phyloP scores from a whole-genome alignment of 37 sponge, comb jelly and placozoan species.

The Geodia barretti region DNA sequence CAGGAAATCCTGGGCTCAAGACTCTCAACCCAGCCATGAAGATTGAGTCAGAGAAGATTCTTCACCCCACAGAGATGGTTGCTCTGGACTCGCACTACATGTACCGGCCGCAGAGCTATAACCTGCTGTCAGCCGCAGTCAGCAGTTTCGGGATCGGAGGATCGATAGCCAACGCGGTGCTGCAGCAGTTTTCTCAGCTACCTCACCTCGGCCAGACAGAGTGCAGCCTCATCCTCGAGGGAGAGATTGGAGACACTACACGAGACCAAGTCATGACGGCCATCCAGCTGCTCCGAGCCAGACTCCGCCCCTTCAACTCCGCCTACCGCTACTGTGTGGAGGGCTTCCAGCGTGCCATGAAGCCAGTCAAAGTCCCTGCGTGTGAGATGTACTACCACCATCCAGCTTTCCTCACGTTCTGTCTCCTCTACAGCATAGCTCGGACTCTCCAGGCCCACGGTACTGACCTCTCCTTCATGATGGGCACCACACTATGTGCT shows the following conservation, averaged over 20 bases:
- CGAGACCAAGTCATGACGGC: not conserved
- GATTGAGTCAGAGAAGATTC: not conserved
- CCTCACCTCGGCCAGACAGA: constrained; percentile 26
- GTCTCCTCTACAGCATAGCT: constrained; percentile 6
- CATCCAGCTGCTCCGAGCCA: not conserved
- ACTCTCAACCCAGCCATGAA: not conserved
- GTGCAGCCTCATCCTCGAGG: constrained; percentile 17
- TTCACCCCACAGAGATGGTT: constrained; percentile 3
- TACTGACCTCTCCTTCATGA: constrained; percentile 2
- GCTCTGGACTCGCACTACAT: not conserved
- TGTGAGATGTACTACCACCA: not conserved
- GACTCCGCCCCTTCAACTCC: not conserved
- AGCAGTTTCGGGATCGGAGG: constrained; percentile 50
- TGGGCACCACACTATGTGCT: constrained; percentile 4
- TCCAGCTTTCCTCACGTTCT: constrained; percentile 21
- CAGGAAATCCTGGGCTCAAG: constrained; percentile 13
- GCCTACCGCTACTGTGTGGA: constrained; percentile 1
- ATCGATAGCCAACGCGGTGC: constrained; percentile 22
- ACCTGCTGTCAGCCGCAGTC: constrained; percentile 25
- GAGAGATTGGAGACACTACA: not conserved
- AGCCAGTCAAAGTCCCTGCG: not conserved
- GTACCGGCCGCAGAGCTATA: not conserved
- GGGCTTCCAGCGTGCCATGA: not conserved
- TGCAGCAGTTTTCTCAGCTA: constrained; percentile 25
- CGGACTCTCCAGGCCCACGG: not conserved